These are phyloP conservation scores for Callorhinus ursinus DNA, from an alignment of 2,113 vertebrate species.

Conservation along the genomic window DNA sequence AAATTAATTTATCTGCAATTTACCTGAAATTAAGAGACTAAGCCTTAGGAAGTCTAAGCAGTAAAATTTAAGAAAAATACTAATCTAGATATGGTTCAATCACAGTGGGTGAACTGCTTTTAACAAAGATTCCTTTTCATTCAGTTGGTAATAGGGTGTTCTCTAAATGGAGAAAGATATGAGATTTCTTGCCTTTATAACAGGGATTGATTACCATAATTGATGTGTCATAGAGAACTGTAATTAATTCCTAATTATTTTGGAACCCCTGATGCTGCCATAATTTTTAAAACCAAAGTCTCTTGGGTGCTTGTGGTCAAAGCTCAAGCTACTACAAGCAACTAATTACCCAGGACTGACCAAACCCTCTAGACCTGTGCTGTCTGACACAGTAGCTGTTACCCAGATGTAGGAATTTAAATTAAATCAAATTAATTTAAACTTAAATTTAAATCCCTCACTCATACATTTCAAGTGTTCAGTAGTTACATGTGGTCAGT, in stretches of 20 bases:
- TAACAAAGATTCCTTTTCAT: conserved; percentile 15
- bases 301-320: conserved; percentile 63
- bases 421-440: conserved; percentile 50
- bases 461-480: conserved; percentile 34
- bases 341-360: conserved; percentile 72
- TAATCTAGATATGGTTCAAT: not conserved
- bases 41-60: not conserved
- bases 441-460: conserved; percentile 43
- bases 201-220: conserved; percentile 70
- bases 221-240: conserved; percentile 47
- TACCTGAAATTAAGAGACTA: conserved; percentile 19
- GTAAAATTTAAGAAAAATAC: conserved; percentile 32
- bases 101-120: not conserved
- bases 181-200: conserved; percentile 34
- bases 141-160: conserved; percentile 4
- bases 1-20: conserved; percentile 39
- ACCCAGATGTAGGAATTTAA: not conserved
- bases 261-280: conserved; percentile 68
- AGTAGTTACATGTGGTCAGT: not conserved
- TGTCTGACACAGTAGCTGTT: not conserved
- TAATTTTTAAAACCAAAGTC: conserved; percentile 71
- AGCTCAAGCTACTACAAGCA: conserved; percentile 63
- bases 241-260: conserved; percentile 72
- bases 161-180: not conserved
- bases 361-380: conserved; percentile 58